A percentile compares a stretch with the other conserved stretches of the same genome.
Conservation (phyloP, 2,888 invertebrate genomes). For the Trichogramma dendrolimi region DNA sequence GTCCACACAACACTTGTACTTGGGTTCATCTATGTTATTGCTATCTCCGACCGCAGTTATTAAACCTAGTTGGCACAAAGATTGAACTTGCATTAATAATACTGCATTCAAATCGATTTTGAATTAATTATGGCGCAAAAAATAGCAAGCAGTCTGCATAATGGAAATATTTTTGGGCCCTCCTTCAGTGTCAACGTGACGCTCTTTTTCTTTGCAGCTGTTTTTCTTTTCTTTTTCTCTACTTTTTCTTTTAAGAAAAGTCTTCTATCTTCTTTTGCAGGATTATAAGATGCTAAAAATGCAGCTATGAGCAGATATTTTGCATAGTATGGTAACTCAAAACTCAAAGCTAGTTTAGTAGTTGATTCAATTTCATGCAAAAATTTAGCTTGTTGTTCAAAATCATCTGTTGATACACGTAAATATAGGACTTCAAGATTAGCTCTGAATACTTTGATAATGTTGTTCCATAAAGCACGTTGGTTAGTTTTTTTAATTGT, state of each 20-base stretch:
- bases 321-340: constrained; percentile 83
- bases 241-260: constrained; percentile 78
- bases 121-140: constrained; percentile 85
- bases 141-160: constrained; percentile 80
- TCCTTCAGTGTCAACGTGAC: constrained; percentile 56
- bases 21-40: constrained; percentile 72
- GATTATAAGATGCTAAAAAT: constrained; percentile 89
- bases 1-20: constrained; percentile 81
- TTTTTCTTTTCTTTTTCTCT: constrained; percentile 63
- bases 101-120: constrained; percentile 81
- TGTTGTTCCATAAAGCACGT: constrained; percentile 73
- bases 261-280: constrained; percentile 80
- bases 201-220: constrained; percentile 37
- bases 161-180: constrained; percentile 78
- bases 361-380: constrained; percentile 46
- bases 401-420: constrained; percentile 53
- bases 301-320: constrained; percentile 87
- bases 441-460: constrained; percentile 69
- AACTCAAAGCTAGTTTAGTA: constrained; percentile 51
- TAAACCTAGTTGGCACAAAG: constrained; percentile 78
- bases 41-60: constrained; percentile 66
- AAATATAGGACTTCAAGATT: constrained; percentile 76
- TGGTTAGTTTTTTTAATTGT: constrained; percentile 64
- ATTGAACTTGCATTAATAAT: constrained; percentile 81
- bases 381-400: constrained; percentile 33